Conservation (phyloP, 2,113 vertebrate species). For the Beaufortia kweichowensis region DNA sequence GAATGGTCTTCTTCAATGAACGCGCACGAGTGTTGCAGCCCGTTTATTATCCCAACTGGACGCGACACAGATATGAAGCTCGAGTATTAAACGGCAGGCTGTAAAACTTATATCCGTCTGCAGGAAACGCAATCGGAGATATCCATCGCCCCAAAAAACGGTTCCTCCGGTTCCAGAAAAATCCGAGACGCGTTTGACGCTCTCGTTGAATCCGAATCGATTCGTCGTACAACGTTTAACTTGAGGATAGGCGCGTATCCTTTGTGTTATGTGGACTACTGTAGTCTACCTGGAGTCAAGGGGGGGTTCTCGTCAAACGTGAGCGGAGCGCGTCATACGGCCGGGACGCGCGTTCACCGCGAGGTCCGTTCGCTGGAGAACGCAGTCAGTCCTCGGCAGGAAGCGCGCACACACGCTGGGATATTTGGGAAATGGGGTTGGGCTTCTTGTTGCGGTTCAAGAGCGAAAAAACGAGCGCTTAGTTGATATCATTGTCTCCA, state of each 20-base stretch:
- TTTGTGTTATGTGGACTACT: slow-evolving; percentile 72
- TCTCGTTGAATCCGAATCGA: slow-evolving; percentile 39
- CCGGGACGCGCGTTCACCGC: slow-evolving; percentile 56
- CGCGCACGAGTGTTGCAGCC: background rate
- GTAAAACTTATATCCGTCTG: slow-evolving; percentile 48
- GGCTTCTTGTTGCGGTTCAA: slow-evolving; percentile 54
- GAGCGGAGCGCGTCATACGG: slow-evolving; percentile 45
- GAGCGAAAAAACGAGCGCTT: background rate
- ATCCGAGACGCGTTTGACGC: slow-evolving; percentile 3
- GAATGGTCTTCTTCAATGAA: slow-evolving; percentile 27
- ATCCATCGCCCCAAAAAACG: slow-evolving; percentile 5
- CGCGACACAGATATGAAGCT: slow-evolving; percentile 44
- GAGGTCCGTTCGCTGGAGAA: slow-evolving; percentile 46
- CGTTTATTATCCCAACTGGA: slow-evolving; percentile 32
- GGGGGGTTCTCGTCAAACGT: slow-evolving; percentile 57
- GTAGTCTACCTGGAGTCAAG: slow-evolving; percentile 20
- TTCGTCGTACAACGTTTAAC: slow-evolving; percentile 16
- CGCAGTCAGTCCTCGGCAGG: slow-evolving; percentile 28
- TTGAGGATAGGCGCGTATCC: slow-evolving; percentile 43
- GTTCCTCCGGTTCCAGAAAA: background rate
- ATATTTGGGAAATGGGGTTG: slow-evolving; percentile 62
- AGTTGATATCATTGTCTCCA: background rate
- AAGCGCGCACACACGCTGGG: slow-evolving; percentile 51
- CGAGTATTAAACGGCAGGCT: background rate
- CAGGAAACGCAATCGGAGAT: background rate